A percentile compares a stretch with the other conserved stretches of the same genome.
Conservation (phyloP, 2,888 invertebrate genomes). For the Zele albiditarsus region DNA sequence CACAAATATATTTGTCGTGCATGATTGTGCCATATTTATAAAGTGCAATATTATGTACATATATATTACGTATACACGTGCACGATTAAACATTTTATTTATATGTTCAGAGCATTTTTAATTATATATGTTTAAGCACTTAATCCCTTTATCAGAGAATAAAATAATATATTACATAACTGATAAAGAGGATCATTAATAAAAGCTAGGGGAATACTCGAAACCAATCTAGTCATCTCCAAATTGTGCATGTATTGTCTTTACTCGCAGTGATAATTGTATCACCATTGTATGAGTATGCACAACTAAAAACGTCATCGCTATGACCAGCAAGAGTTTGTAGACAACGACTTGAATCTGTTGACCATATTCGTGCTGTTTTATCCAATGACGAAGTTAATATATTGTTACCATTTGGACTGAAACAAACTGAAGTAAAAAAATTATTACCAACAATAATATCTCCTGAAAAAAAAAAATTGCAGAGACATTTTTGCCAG, state of each 20-base stretch:
- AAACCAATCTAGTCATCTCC: constrained; percentile 86
- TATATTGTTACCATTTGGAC: constrained; percentile 83
- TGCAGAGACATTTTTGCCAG: not conserved
- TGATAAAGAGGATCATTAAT: constrained; percentile 56
- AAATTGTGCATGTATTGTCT: constrained; percentile 86
- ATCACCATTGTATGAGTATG: constrained; percentile 86
- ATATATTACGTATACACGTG: not conserved
- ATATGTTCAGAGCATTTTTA: not conserved
- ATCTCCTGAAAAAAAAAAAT: not conserved
- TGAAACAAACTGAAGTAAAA: constrained; percentile 87
- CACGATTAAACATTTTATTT: not conserved
- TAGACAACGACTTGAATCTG: constrained; percentile 78
- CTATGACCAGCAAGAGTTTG: constrained; percentile 85
- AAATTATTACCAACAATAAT: constrained; percentile 14
- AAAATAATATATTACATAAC: constrained; percentile 61
- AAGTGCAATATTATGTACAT: not conserved
- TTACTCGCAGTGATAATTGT: constrained; percentile 87
- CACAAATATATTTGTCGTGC: not conserved
- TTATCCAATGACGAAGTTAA: constrained; percentile 86
- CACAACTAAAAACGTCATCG: constrained; percentile 88
- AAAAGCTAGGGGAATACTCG: constrained; percentile 64
- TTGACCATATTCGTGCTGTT: constrained; percentile 84
- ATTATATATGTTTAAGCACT: not conserved
- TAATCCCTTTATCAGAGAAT: constrained; percentile 44
- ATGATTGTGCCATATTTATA: not conserved